These are phyloP conservation scores for Neoitamus cyanurus DNA, from an alignment of 2,888 invertebrate genomes.

Conservation along the genomic window DNA sequence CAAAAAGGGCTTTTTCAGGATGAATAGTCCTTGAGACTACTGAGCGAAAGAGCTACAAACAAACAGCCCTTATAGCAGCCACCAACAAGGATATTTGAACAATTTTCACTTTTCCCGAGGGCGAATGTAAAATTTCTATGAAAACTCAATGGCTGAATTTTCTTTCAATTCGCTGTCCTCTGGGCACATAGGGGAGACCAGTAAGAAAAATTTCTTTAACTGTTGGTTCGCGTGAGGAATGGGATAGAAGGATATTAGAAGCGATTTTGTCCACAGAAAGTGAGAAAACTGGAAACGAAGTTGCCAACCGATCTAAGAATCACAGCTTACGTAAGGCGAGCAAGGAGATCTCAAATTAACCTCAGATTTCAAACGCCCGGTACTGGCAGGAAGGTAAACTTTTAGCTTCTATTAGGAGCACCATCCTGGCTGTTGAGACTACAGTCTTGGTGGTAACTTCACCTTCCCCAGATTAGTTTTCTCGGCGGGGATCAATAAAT, in stretches of 20 bases:
- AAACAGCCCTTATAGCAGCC: slow-evolving; percentile 35
- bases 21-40: slow-evolving; percentile 33
- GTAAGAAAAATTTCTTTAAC: slow-evolving; percentile 9
- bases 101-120: slow-evolving; percentile 44
- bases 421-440: not conserved
- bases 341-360: not conserved
- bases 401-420: not conserved
- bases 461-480: slow-evolving; percentile 1
- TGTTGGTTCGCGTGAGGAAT: not conserved
- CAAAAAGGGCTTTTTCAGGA: not conserved
- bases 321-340: not conserved
- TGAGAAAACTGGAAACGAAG: not conserved
- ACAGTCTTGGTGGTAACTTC: not conserved
- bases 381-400: not conserved
- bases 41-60: not conserved
- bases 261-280: not conserved
- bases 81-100: slow-evolving; percentile 39
- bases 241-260: not conserved
- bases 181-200: not conserved
- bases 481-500: slow-evolving; percentile 29
- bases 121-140: slow-evolving; percentile 40
- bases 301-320: not conserved
- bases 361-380: not conserved
- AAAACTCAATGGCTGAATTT: slow-evolving; percentile 33
- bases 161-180: not conserved